Percentiles rank a stretch among this genome's conserved stretches.
Evolutionary conservation across 1,140 invertebrate species (phyloP).

Genomic region (Lucilia cuprina): DNA sequence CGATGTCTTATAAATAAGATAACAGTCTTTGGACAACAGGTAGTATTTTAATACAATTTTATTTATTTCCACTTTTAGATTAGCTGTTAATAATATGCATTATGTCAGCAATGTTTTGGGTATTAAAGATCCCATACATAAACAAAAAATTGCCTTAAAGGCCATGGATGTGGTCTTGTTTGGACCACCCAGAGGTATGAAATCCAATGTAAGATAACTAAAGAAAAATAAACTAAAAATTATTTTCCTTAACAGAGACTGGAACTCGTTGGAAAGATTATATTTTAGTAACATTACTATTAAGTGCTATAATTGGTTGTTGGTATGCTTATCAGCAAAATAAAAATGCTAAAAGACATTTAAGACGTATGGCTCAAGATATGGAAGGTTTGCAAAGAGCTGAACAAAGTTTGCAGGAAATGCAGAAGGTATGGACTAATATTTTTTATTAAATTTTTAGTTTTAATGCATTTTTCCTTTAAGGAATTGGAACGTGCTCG

Average conservation of each 20-base stretch:
- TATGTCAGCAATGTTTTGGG: slow-evolving; percentile 85
- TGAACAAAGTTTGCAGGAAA: slow-evolving; percentile 82
- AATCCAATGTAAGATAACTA: no score
- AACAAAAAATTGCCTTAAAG: slow-evolving; percentile 93
- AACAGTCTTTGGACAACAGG: no score
- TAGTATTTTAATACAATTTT: neutral
- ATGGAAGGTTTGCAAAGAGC: slow-evolving; percentile 92
- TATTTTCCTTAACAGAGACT: slow-evolving; percentile 49
- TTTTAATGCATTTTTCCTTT: neutral
- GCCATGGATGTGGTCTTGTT: slow-evolving; percentile 97
- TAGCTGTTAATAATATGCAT: slow-evolving; percentile 90
- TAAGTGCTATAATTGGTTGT: slow-evolving; percentile 85
- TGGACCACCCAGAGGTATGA: slow-evolving; percentile 92
- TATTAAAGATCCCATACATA: slow-evolving; percentile 97
- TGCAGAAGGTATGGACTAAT: slow-evolving; percentile 72
- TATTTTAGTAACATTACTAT: slow-evolving; percentile 79
- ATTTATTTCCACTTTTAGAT: slow-evolving; percentile 66
- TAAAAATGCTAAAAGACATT: slow-evolving; percentile 82
- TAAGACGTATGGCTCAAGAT: slow-evolving; percentile 89
- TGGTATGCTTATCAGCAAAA: slow-evolving; percentile 91
- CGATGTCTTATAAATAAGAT: no score
- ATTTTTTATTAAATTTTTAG: neutral
- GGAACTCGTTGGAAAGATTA: slow-evolving; percentile 86
- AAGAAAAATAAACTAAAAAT: neutral
- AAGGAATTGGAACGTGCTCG: slow-evolving; percentile 58